phyloP scores from a whole-genome alignment of 2,888 invertebrate species.

The Melanostoma scalare region DNA sequence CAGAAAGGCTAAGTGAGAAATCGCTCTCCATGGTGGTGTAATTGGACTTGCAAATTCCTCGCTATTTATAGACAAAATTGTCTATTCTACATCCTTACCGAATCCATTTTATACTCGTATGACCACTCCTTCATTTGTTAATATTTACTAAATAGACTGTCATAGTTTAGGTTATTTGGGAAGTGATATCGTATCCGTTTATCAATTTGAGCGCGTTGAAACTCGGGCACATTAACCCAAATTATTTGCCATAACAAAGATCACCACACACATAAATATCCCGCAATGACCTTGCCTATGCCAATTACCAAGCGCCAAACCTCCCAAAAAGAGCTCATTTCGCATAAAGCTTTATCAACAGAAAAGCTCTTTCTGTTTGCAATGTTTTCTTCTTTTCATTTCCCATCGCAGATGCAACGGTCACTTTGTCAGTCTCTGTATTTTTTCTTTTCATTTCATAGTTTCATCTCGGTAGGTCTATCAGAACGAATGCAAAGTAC shows the following conservation, averaged over 20 bases:
- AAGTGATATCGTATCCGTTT: not conserved
- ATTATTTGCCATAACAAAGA: conserved; percentile 48
- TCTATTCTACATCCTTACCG: too few species aligned
- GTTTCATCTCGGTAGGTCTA: not conserved
- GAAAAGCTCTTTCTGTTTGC: conserved; percentile 39
- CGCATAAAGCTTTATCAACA: conserved; percentile 31
- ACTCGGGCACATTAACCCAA: conserved; percentile 42
- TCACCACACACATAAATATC: conserved; percentile 63
- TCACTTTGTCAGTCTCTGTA: conserved; percentile 13
- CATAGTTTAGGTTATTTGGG: too few species aligned
- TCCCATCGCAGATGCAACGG: conserved; percentile 5
- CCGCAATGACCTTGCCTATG: conserved; percentile 60
- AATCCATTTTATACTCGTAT: too few species aligned
- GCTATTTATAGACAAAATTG: too few species aligned
- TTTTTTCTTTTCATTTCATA: conserved; percentile 23
- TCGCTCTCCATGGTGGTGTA: too few species aligned
- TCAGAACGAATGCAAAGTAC: not conserved
- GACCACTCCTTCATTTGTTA: too few species aligned
- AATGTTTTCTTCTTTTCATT: conserved; percentile 1
- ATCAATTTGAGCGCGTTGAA: conserved; percentile 7
- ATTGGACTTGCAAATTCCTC: too few species aligned
- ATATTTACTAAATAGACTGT: too few species aligned
- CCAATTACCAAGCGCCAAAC: not conserved
- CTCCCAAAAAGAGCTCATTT: conserved; percentile 11
- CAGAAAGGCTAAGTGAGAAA: too few species aligned